Conservation (phyloP, 2,113 vertebrate genomes). For the Grallaria varia region DNA sequence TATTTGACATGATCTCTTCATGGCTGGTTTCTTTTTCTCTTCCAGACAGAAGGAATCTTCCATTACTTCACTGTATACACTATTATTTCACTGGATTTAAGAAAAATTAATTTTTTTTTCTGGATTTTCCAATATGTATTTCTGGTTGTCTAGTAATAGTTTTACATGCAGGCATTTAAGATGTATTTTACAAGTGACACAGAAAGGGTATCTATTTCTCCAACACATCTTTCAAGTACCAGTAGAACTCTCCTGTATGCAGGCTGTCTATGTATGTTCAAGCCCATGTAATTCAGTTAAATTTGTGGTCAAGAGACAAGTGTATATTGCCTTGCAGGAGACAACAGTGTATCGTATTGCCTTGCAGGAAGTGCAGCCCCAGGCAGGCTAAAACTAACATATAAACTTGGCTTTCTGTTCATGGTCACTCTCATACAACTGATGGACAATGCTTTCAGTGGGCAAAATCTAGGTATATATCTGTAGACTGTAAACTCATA, state of each 20-base stretch:
- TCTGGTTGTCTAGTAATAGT: not conserved
- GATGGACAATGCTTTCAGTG: not conserved
- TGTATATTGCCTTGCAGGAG: too few relatives aligned
- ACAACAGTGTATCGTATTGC: not conserved
- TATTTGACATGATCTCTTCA: not conserved
- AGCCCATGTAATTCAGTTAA: not conserved
- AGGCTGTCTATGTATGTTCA: not conserved
- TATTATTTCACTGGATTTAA: not conserved
- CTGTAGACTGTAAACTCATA: not conserved
- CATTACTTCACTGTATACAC: not conserved
- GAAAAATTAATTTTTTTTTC: not conserved
- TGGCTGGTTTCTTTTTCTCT: not conserved
- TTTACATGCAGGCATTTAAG: not conserved
- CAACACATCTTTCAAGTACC: not conserved
- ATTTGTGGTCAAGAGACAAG: not conserved
- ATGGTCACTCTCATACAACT: not conserved
- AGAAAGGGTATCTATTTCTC: not conserved
- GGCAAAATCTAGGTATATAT: not conserved
- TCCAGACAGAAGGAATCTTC: not conserved
- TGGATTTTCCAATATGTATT: not conserved
- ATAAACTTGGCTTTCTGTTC: not conserved
- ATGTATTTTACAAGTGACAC: not conserved
- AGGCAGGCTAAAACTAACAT: not conserved
- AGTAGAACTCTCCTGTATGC: not conserved
- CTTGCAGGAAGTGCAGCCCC: not conserved